Conservation (phyloP, 2,888 invertebrate species). For the Zhuqinia jingwanae region DNA sequence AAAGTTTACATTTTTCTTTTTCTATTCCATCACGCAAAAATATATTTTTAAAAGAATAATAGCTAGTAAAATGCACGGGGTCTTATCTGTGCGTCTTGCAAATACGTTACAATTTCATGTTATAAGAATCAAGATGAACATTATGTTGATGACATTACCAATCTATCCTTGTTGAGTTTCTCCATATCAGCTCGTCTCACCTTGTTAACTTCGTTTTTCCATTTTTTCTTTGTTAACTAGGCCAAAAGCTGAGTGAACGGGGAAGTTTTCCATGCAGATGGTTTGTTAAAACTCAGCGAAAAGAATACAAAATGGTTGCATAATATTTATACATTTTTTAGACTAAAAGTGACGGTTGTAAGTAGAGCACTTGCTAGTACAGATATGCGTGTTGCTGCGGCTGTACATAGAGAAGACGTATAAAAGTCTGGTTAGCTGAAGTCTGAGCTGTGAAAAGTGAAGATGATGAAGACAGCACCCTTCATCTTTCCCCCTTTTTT, state of each 20-base stretch:
- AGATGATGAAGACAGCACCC: constrained; percentile 41
- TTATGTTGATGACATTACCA: constrained; percentile 57
- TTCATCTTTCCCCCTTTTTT: constrained; percentile 41
- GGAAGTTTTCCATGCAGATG: not conserved
- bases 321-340: not conserved
- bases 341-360: not conserved
- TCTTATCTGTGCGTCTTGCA: no score
- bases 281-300: no score
- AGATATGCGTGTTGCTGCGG: not conserved
- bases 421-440: no score
- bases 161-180: constrained; percentile 37
- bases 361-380: constrained; percentile 9
- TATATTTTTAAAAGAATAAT: no score
- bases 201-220: constrained; percentile 16
- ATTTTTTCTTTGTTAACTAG: constrained; percentile 28
- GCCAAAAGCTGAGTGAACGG: no score
- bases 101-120: no score
- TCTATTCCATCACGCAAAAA: no score
- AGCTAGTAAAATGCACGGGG: no score
- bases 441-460: not conserved
- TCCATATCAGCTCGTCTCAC: not conserved
- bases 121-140: no score
- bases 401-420: not conserved
- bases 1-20: no score
- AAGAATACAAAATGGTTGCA: no score